These are phyloP conservation scores for Gastracanthus pulcherrimus DNA, from an alignment of 2,888 invertebrate genomes.

Conservation along the genomic window DNA sequence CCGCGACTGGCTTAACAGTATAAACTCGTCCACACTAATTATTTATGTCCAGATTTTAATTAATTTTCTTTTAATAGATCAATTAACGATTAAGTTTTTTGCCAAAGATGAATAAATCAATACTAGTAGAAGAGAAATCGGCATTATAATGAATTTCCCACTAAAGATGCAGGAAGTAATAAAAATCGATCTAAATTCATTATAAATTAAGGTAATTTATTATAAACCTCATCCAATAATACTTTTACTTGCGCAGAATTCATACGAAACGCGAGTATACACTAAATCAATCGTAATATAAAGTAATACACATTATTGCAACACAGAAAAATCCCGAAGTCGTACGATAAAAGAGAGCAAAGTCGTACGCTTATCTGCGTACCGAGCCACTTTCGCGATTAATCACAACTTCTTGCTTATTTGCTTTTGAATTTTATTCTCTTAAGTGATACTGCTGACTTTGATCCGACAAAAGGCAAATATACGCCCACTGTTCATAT, in stretches of 20 bases:
- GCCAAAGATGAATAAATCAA: not conserved
- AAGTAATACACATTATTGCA: not conserved
- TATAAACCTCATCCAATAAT: not conserved
- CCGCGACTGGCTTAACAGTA: not conserved
- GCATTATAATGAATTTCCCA: conserved; percentile 2
- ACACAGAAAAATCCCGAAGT: not conserved
- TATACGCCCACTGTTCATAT: not conserved
- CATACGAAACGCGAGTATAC: not conserved
- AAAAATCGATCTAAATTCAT: not conserved
- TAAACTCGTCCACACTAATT: not conserved
- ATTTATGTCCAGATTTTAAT: conserved; percentile 16
- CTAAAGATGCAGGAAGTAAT: not conserved
- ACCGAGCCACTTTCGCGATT: not conserved
- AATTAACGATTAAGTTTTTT: not conserved
- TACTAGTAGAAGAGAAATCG: conserved; percentile 33
- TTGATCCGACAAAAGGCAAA: not conserved
- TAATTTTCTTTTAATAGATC: not conserved
- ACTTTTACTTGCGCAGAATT: not conserved
- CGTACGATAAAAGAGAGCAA: not conserved
- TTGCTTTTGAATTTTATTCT: conserved; percentile 20
- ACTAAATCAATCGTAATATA: not conserved
- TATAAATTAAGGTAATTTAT: not conserved
- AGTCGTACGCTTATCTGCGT: not conserved
- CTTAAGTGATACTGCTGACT: not conserved
- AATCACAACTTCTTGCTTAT: conserved; percentile 16